Base-by-base conservation (phyloP, 1,140 invertebrate genomes). In the Rhizoglyphus robini region DNA sequence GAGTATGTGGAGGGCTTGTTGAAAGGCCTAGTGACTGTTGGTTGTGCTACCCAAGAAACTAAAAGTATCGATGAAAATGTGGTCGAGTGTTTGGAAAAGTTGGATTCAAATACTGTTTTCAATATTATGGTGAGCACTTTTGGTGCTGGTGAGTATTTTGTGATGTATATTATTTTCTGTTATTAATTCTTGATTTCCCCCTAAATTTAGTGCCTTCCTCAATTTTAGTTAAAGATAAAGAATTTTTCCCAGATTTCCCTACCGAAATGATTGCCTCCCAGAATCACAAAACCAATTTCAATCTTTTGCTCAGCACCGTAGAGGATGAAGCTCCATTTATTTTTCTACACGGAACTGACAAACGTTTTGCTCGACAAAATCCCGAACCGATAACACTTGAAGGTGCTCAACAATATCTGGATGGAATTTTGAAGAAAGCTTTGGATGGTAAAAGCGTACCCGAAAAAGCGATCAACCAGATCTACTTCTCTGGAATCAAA, bases 311-410 rank as follows among this genome's bases (percentile, higher is more conserved):
- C 80, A 93, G 94, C 4, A 89, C 86, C 34, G 96, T 96, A 73
- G 85, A 84, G 1, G 91, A 98, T 74, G 94, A 98, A 76, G 91
- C 89, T 8, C 89, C 87, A 72, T 96, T 89, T 72, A 96, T 95
- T 73, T 88, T 94, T 61, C 57, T 31, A n/a, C 46, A 29, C 23
- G 30, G 27, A 27, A 34, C 57, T 29, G 30, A 29, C 2, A 49
- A 58, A 30, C n/a, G 3, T 2, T 18, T 30, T 34, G 18, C 29
- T 3, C 2, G n/a, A 3, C 2, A 58, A 29, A 3, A 30, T 58
- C 15, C 29, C n/a, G 27, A 58, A 3, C n/a, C 25, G 1, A 1
- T 30, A 3, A 11, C 2, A 23, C 5, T 1, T 23, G 11, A 29
- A 18, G 2, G 29, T 34, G n/a, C n/a, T n/a, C 25, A 15, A 46